Conservation (phyloP, 2,888 invertebrate species). For the Epistrophella euchroma region DNA sequence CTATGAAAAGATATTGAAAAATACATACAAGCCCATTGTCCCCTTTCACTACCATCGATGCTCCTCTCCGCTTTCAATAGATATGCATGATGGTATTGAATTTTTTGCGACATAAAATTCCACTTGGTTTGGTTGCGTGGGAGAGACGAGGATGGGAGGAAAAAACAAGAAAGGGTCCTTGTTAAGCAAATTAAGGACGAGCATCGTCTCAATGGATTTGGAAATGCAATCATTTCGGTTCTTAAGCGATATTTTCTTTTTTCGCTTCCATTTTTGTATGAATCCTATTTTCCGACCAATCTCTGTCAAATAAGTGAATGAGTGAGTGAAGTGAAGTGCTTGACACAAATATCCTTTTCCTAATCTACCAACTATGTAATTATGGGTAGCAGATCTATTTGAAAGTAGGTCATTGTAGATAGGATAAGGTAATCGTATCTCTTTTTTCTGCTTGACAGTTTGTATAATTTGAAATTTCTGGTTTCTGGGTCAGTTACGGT, state of each 20-base stretch:
- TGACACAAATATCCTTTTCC: conserved; percentile 56
- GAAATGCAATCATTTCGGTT: conserved; percentile 71
- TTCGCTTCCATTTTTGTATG: conserved; percentile 11
- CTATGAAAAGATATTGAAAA: conserved; percentile 63
- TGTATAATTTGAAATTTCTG: conserved; percentile 29
- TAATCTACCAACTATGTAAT: conserved; percentile 31
- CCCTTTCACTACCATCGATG: conserved; percentile 1
- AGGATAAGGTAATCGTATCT: conserved; percentile 33
- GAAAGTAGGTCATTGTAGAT: conserved; percentile 20
- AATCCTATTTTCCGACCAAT: conserved; percentile 41
- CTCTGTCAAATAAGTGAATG: conserved; percentile 64
- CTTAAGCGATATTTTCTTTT: conserved; percentile 41
- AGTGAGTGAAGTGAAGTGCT: conserved; percentile 71
- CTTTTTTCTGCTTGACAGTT: conserved; percentile 35
- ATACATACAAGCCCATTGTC: conserved; percentile 37
- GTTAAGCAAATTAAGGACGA: conserved; percentile 68
- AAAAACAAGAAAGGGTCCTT: conserved; percentile 32
- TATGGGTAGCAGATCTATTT: conserved; percentile 5
- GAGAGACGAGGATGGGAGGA: neutral
- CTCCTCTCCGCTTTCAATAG: conserved; percentile 11
- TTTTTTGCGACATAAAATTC: conserved; percentile 47
- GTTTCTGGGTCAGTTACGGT: neutral
- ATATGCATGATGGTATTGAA: conserved; percentile 48
- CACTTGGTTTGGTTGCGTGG: conserved; percentile 35
- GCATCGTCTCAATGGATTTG: conserved; percentile 65